Conservation (phyloP, 2,113 vertebrate species). For the Cinclus mexicanus region DNA sequence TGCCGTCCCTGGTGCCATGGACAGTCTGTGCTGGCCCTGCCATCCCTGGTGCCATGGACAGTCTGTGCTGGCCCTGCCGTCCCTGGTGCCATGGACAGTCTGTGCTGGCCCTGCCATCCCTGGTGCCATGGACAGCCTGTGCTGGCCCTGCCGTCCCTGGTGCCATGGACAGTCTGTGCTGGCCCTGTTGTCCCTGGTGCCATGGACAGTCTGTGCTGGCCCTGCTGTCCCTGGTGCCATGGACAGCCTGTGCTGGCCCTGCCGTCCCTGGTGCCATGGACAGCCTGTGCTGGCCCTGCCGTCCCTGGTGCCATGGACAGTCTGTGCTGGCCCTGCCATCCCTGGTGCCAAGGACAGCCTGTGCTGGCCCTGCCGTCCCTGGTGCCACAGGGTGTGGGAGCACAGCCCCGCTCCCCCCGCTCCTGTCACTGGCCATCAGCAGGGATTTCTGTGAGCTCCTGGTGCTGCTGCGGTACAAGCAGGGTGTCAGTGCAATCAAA, state of each 20-base stretch:
- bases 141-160: too few relatives aligned
- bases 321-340: accelerated
- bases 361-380: neutral
- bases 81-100: accelerated
- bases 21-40: too few relatives aligned
- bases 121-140: neutral
- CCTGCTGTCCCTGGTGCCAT: accelerated
- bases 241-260: neutral
- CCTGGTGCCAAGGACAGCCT: neutral
- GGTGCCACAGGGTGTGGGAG: accelerated
- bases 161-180: too few relatives aligned
- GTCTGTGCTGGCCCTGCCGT: neutral
- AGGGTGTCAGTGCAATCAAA: neutral
- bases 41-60: neutral
- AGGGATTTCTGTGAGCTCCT: accelerated
- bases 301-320: too few relatives aligned
- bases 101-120: neutral
- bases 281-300: too few relatives aligned
- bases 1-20: too few relatives aligned
- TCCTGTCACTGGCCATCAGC: neutral
- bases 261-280: accelerated
- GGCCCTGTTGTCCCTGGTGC: too few relatives aligned
- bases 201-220: neutral
- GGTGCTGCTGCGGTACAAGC: neutral
- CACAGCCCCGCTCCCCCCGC: neutral